Evolutionary conservation across 2,888 invertebrate genomes (phyloP).

Genomic region (Eristalinus aeneus): DNA sequence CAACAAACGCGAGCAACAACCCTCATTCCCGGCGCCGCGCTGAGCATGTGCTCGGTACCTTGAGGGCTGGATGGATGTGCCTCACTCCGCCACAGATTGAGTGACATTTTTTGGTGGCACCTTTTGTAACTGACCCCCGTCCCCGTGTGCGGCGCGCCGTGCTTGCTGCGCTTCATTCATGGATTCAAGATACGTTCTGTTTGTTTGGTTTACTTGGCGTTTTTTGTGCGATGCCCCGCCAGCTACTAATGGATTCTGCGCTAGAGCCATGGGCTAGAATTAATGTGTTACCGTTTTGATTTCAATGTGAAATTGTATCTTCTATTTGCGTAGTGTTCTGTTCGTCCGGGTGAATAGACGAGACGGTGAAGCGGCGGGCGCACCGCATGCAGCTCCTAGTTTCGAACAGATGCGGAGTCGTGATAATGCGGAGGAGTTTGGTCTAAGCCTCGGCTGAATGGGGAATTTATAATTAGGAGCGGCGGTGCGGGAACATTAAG

Average conservation of each 20-base stretch:
- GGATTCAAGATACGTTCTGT: constrained; percentile 56
- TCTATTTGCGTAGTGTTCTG: constrained; percentile 60
- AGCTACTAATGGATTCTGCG: constrained; percentile 54
- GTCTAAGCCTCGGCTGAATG: neutral
- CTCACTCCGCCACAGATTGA: constrained; percentile 46
- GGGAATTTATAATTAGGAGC: constrained; percentile 41
- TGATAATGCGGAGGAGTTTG: constrained; percentile 46
- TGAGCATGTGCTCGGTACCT: neutral
- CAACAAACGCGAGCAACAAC: constrained; percentile 34
- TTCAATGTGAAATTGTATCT: constrained; percentile 62
- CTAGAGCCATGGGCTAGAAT: constrained; percentile 68
- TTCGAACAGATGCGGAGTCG: constrained; percentile 53
- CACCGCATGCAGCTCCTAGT: neutral
- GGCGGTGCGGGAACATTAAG: neutral
- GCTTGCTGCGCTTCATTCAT: constrained; percentile 57
- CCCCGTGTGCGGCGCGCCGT: neutral
- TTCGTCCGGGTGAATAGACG: constrained; percentile 33
- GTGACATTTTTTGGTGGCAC: constrained; percentile 62
- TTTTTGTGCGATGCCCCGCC: neutral
- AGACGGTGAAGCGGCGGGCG: constrained; percentile 7
- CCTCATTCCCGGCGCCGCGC: constrained; percentile 21
- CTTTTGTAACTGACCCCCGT: constrained; percentile 29
- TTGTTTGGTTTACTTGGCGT: constrained; percentile 49
- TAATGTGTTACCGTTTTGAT: constrained; percentile 61
- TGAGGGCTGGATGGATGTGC: neutral